phyloP scores from a whole-genome alignment of 1,140 invertebrate species.

The Zaprionus tsacasi region DNA sequence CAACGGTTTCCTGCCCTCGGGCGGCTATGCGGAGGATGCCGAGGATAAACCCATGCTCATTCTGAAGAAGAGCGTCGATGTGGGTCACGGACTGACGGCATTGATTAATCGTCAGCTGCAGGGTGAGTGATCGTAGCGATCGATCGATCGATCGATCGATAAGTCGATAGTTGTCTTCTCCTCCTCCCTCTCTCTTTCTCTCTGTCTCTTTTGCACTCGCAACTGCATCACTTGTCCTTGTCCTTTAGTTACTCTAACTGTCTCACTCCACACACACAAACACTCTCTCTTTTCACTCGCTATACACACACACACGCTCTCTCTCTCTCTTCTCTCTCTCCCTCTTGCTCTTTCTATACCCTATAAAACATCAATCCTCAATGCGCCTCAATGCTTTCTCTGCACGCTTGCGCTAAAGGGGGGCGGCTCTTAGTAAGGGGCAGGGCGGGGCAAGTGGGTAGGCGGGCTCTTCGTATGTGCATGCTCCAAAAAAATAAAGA shows the following conservation, averaged over 20 bases:
- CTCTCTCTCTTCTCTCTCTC: slow-evolving; percentile 10
- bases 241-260: slow-evolving; percentile 19
- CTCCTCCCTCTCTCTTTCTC: slow-evolving; percentile 3
- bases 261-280: slow-evolving; percentile 9
- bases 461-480: slow-evolving; percentile 8
- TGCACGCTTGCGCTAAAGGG: slow-evolving; percentile 50
- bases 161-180: slow-evolving; percentile 5
- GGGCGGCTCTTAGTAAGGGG: not conserved
- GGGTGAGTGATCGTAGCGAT: slow-evolving; percentile 85
- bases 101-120: slow-evolving; percentile 90
- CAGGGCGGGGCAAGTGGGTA: slow-evolving; percentile 8
- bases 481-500: slow-evolving; percentile 3
- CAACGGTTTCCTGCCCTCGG: slow-evolving; percentile 88
- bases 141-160: slow-evolving; percentile 8
- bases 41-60: slow-evolving; percentile 91
- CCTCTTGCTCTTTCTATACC: slow-evolving; percentile 15
- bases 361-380: slow-evolving; percentile 18
- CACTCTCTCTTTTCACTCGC: not conserved
- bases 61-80: slow-evolving; percentile 89
- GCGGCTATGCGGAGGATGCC: slow-evolving; percentile 88
- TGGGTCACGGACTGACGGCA: slow-evolving; percentile 90
- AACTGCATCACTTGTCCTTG: not conserved
- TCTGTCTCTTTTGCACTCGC: slow-evolving; percentile 18
- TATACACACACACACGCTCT: slow-evolving; percentile 4
- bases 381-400: slow-evolving; percentile 34